Conservation (phyloP, 2,797 vertebrate genomes). For the Streptopelia turtur region DNA sequence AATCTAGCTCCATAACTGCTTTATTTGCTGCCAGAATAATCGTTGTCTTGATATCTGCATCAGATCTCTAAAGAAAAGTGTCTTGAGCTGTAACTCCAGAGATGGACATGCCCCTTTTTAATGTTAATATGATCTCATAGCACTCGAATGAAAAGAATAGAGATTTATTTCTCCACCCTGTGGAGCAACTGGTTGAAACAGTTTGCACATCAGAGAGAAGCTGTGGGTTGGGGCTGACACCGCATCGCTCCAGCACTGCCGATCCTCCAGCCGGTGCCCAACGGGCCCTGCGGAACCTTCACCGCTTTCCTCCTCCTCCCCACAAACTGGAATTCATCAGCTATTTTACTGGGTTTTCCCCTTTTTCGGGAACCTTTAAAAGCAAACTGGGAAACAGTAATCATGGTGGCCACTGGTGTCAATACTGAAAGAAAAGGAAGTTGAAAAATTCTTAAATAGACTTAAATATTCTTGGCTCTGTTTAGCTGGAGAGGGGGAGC, state of each 20-base stretch:
- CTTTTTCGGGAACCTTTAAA: neutral
- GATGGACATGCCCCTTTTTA: constrained; percentile 29
- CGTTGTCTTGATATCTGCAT: neutral
- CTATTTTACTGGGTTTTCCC: neutral
- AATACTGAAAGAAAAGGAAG: constrained; percentile 15
- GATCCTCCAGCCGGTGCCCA: neutral
- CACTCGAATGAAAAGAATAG: constrained; percentile 4
- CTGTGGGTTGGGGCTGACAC: neutral
- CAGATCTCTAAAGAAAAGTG: constrained; percentile 19
- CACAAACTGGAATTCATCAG: neutral
- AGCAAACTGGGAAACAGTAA: neutral
- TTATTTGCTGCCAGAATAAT: neutral
- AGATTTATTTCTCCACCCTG: constrained; percentile 36
- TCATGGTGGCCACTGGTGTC: neutral
- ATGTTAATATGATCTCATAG: constrained; percentile 29
- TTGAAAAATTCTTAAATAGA: neutral
- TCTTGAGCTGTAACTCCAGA: constrained; percentile 19
- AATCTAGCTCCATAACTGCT: neutral
- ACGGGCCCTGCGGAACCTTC: neutral
- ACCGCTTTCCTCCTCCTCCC: neutral
- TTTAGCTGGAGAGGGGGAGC: neutral
- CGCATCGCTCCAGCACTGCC: neutral
- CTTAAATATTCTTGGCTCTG: neutral
- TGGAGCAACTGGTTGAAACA: constrained; percentile 16
- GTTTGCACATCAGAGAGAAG: constrained; percentile 61